Base-by-base conservation (phyloP, 2,113 vertebrate genomes). In the Oreamnos americanus region DNA sequence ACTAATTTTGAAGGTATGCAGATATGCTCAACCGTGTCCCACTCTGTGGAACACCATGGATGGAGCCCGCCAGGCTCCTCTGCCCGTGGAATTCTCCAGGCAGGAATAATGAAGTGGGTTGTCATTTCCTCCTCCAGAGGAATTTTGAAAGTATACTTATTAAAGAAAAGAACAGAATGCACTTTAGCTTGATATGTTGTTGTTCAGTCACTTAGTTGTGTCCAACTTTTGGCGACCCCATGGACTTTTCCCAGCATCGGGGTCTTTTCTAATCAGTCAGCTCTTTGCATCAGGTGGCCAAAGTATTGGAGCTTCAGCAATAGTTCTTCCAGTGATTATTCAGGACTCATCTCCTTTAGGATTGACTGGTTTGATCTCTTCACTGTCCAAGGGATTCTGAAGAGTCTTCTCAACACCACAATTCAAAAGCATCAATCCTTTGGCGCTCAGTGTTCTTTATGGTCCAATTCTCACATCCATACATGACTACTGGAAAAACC, bases 371-470 rank as follows among this genome's bases (percentile, higher is more conserved):
- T 71, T 23, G 67, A 71, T 23, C 67, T 39, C 67, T 23, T 71
- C 39, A n/a, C 67, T 23, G 67, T 39, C 5, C n/a, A 71, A 71
- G n/a, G n/a, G 19, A 13, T 6, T 39, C 67, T 39, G 19, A 71
- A 23, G 64, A 36, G n/a, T 13, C n/a, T 71, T 71, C 19, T 39
- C 67, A 23, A 71, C n/a, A 71, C 67, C 10, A 23, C 19, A 36
- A 6, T 71, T 71, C 10, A 71, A 39, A 71, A 39, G n/a, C n/a
- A 71, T 71, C n/a, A 39, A 6, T 71, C n/a, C n/a, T 71, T 36
- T 2, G 1, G 67, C 1, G 0, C 67, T 71, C n/a, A 39, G n/a
- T 0, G 0, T 39, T 71, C 67, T 39, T 39, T 71, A 71, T 23
- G 9, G 67, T 23, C 19, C 67, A 39, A 12, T n/a, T 36, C n/a